Percentiles rank a stretch among this genome's conserved stretches.
Conservation (phyloP, 2,113 vertebrate genomes). For the Melanerpes formicivorus region DNA sequence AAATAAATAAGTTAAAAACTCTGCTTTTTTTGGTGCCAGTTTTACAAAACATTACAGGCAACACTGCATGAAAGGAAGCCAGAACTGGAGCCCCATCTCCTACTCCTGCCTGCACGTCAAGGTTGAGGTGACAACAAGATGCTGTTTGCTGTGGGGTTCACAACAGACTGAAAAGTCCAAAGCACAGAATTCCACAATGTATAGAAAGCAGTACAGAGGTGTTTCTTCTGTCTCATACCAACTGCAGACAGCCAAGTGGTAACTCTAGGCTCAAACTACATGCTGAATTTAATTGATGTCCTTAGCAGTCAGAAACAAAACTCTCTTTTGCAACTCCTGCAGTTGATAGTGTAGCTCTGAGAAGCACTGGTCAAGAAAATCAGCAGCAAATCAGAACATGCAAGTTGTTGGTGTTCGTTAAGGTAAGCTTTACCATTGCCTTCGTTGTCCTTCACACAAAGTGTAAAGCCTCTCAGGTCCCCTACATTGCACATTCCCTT, state of each 20-base stretch:
- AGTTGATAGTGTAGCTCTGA: background rate
- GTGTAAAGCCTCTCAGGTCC: background rate
- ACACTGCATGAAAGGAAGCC: background rate
- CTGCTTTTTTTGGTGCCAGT: background rate
- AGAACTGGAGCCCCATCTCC: background rate
- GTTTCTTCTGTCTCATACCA: background rate
- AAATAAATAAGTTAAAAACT: constrained; percentile 11
- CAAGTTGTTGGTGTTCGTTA: background rate
- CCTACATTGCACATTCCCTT: background rate
- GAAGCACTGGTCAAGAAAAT: background rate
- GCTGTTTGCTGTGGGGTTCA: background rate
- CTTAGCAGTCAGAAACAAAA: background rate
- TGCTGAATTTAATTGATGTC: background rate
- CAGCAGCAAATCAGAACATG: background rate
- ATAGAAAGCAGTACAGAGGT: background rate
- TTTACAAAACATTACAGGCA: background rate
- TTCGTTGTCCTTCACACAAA: background rate
- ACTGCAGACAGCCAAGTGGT: background rate
- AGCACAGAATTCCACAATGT: background rate
- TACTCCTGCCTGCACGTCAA: background rate
- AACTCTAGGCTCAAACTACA: background rate
- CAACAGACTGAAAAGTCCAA: background rate
- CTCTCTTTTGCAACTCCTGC: background rate
- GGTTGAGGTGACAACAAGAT: background rate
- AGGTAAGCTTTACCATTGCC: background rate